These are phyloP conservation scores for Pyralis farinalis DNA, from an alignment of 2,888 invertebrate species.

Conservation along the genomic window DNA sequence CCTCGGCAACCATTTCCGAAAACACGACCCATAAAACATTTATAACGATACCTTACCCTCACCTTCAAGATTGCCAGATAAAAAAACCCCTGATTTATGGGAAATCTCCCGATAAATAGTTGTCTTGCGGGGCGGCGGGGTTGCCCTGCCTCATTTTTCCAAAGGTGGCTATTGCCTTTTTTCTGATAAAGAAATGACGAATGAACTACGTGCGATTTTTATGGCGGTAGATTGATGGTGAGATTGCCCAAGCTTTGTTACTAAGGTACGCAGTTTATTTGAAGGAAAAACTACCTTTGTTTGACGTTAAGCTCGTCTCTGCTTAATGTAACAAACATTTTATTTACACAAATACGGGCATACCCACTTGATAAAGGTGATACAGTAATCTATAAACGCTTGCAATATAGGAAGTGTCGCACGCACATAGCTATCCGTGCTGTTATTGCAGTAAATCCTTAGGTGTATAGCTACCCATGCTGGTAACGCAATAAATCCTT, in stretches of 20 bases:
- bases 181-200: constrained; percentile 66
- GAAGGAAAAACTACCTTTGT: too few species aligned
- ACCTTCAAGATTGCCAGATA: constrained; percentile 67
- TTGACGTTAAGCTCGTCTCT: too few species aligned
- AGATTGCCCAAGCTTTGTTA: neutral
- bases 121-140: constrained; percentile 66
- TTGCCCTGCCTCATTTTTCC: constrained; percentile 61
- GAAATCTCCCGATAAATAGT: constrained; percentile 67
- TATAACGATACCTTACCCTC: constrained; percentile 14
- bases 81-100: constrained; percentile 65
- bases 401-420: too few species aligned
- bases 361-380: too few species aligned
- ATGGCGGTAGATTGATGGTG: constrained; percentile 38
- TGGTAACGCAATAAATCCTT: too few species aligned
- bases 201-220: constrained; percentile 45
- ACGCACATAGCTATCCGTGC: too few species aligned
- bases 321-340: too few species aligned
- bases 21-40: constrained; percentile 14
- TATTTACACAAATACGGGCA: too few species aligned
- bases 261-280: too few species aligned
- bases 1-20: neutral
- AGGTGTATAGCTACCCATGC: too few species aligned
- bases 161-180: constrained; percentile 68
- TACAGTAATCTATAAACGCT: too few species aligned
- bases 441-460: too few species aligned